Evolutionary conservation across 2,888 invertebrate species (phyloP).

Genomic region (Patella caerulea): DNA sequence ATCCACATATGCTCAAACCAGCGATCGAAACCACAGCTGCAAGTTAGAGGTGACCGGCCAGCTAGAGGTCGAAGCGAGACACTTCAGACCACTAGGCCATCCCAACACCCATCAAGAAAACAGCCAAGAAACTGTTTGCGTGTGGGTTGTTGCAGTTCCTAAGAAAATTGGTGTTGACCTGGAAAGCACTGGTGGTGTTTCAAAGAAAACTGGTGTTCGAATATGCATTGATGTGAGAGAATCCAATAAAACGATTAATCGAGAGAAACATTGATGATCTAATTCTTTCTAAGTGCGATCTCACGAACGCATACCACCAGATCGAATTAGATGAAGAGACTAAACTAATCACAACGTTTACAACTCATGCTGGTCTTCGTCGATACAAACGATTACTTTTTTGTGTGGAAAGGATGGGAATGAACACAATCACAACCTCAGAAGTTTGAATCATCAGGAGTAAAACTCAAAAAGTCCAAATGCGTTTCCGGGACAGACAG

Average conservation of each 20-base stretch:
- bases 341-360: slow-evolving; percentile 43
- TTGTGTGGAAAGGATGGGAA: slow-evolving; percentile 48
- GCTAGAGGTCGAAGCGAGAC: no score
- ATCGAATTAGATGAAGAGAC: slow-evolving; percentile 47
- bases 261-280: slow-evolving; percentile 50
- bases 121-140: no score
- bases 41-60: no score
- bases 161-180: background rate
- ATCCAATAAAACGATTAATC: slow-evolving; percentile 42
- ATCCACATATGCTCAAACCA: no score
- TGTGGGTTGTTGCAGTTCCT: background rate
- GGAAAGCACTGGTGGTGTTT: background rate
- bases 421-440: slow-evolving; percentile 59
- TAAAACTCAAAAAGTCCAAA: background rate
- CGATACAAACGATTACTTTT: slow-evolving; percentile 46
- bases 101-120: no score
- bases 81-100: no score
- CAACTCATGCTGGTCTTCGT: slow-evolving; percentile 43
- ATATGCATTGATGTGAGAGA: slow-evolving; percentile 51
- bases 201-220: slow-evolving; percentile 22
- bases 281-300: slow-evolving; percentile 45
- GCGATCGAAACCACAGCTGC: no score
- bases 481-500: background rate
- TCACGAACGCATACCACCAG: slow-evolving; percentile 46
- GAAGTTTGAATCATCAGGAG: slow-evolving; percentile 11